Percentiles rank a stretch among this genome's conserved stretches.
Conservation (phyloP, 2,888 invertebrate species). For the Octonoba sinensis region DNA sequence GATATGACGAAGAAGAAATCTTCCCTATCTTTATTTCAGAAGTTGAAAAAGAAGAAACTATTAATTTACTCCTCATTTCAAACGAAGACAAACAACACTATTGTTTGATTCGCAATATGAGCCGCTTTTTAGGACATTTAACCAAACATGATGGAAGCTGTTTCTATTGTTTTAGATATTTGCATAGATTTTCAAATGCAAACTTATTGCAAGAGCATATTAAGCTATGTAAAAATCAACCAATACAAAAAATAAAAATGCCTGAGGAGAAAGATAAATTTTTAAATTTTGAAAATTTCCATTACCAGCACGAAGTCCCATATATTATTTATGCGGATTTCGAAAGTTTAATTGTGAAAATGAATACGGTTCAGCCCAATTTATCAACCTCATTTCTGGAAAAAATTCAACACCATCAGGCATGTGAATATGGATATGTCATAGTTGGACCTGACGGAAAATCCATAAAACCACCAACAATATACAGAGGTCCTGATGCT, state of each 20-base stretch:
- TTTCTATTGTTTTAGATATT: neutral
- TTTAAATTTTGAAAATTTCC: neutral
- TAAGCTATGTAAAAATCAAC: neutral
- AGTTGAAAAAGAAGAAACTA: neutral
- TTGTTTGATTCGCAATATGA: neutral
- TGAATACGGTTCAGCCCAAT: too few relatives aligned
- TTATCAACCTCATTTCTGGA: too few relatives aligned
- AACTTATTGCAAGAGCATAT: neutral
- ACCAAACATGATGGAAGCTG: neutral
- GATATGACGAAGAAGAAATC: neutral
- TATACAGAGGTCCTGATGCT: neutral
- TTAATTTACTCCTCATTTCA: conserved; percentile 5
- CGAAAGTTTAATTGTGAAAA: neutral
- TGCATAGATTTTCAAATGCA: neutral
- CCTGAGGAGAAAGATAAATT: neutral
- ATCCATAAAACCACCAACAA: neutral
- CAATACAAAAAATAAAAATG: neutral
- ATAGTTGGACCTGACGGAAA: neutral
- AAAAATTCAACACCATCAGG: neutral
- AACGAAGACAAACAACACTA: conserved; percentile 23
- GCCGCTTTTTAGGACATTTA: neutral
- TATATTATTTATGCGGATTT: neutral
- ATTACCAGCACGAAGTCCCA: neutral
- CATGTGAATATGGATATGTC: neutral
- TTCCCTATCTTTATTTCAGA: conserved; percentile 7